Base-by-base conservation (phyloP, 2,888 invertebrate genomes). In the Pemphredon lugubris region DNA sequence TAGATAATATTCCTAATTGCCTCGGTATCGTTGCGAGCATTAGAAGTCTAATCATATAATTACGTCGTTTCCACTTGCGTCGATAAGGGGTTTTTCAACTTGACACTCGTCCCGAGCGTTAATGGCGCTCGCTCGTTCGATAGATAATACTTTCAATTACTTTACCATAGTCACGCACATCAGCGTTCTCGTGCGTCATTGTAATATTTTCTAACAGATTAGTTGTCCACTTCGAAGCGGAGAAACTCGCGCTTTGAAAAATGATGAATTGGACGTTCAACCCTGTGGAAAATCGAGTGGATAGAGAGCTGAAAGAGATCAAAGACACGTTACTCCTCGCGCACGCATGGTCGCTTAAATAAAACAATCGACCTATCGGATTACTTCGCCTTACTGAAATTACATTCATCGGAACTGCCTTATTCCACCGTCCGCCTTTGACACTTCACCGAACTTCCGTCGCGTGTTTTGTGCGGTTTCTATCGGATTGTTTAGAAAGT, bases 231-330 rank as follows among this genome's bases (percentile, higher is more conserved):
- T 50, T 32, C n/a, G 54, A 13, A 45, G 54, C 37, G 68, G 77
- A 73, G 77, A 77, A 77, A 77, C 68, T 77, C 64, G 39, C 48
- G 37, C n/a, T 11, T 16, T 57, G 67, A 61, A 61, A 77, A 77
- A 77, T 75, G 58, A 53, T 34, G 47, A 40, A 55, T 45, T 48
- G 30, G 11, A 2, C 53, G 66, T 50, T 67, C 70, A 40, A n/a
- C 75, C 63, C 50, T 54, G 61, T 51, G 58, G 67, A 78, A 79
- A 78, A 77, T 67, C 47, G 55, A 14, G 48, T n/a, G 39, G 66
- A n/a, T 67, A 75, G 71, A 61, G 61, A 74, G 78, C 32, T 57
- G 40, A 30, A 47, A 57, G 75, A 54, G 63, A 65, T 50, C 50
- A 23, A 18, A 32, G 37, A 50, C 18, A 13, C 13, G 13, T 48